Percentiles rank a stretch among this genome's conserved stretches.
phyloP scores from a whole-genome alignment of 2,888 invertebrate species.

The Phrixothrix hirtus region DNA sequence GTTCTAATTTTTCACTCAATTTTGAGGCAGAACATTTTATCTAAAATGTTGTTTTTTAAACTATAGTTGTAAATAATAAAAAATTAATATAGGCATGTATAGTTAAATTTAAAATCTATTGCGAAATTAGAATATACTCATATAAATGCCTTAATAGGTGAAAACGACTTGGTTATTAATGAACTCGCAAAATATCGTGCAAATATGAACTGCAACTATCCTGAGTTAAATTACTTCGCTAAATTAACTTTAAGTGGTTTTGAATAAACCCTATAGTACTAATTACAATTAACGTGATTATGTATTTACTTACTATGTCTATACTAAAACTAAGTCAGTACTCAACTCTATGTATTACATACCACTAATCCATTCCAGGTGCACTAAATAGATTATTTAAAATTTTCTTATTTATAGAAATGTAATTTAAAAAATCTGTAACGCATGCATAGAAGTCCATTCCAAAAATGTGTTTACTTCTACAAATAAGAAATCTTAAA shows the following conservation, averaged over 20 bases:
- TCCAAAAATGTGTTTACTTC: background rate
- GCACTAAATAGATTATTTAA: constrained; percentile 33
- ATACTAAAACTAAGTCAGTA: constrained; percentile 39
- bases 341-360: constrained; percentile 34
- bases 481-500: constrained; percentile 15
- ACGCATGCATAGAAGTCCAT: constrained; percentile 3
- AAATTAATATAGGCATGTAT: too few species aligned
- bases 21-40: too few species aligned
- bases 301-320: background rate
- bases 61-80: too few species aligned
- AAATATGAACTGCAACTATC: background rate
- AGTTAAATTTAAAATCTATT: too few species aligned
- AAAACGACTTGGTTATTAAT: background rate
- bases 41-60: too few species aligned
- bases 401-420: constrained; percentile 14
- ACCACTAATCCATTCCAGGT: constrained; percentile 40
- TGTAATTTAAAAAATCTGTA: constrained; percentile 1
- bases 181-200: background rate
- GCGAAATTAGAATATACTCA: too few species aligned
- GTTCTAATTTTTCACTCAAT: too few species aligned
- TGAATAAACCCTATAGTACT: background rate
- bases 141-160: too few species aligned
- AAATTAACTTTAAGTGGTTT: background rate
- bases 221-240: background rate
- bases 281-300: background rate